These are phyloP conservation scores for Vicugna pacos DNA, from an alignment of 2,113 vertebrate genomes.

Conservation along the genomic window DNA sequence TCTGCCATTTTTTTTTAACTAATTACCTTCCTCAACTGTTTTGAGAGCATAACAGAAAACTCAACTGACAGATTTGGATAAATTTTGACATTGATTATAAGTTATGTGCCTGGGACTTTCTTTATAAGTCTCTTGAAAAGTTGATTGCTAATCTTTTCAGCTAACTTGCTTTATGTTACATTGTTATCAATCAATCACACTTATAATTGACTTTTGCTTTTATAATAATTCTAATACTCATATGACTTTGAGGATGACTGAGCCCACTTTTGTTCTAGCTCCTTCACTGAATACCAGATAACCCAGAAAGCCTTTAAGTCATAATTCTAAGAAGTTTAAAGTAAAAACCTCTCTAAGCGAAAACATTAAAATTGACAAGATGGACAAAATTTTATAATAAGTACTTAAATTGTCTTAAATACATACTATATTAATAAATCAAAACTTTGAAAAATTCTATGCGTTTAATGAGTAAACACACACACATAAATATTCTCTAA, in stretches of 20 bases:
- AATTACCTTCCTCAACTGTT: conserved; percentile 58
- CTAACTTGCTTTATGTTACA: conserved; percentile 61
- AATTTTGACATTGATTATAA: conserved; percentile 79
- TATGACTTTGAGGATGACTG: conserved; percentile 54
- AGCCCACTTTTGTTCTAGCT: conserved; percentile 33
- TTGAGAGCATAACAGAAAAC: conserved; percentile 47
- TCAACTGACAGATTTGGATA: conserved; percentile 56
- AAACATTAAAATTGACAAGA: background rate
- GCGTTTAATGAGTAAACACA: background rate
- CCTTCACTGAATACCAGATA: conserved; percentile 41
- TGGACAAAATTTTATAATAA: background rate
- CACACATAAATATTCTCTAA: conserved; percentile 1
- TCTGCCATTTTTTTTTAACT: conserved; percentile 8
- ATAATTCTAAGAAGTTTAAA: conserved; percentile 54
- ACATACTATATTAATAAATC: background rate
- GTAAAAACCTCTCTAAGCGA: background rate
- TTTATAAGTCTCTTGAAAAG: conserved; percentile 50
- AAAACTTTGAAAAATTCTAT: background rate
- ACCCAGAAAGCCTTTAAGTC: background rate
- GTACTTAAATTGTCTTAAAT: background rate
- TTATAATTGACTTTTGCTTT: conserved; percentile 64
- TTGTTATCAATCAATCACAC: conserved; percentile 63
- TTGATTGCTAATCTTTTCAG: conserved; percentile 52
- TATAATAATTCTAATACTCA: conserved; percentile 48
- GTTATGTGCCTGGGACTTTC: conserved; percentile 22